Evolutionary conservation across 2,888 invertebrate species (phyloP), one percentile per base, ranked within the genome.

Genomic region (Drosophila cognata): DNA sequence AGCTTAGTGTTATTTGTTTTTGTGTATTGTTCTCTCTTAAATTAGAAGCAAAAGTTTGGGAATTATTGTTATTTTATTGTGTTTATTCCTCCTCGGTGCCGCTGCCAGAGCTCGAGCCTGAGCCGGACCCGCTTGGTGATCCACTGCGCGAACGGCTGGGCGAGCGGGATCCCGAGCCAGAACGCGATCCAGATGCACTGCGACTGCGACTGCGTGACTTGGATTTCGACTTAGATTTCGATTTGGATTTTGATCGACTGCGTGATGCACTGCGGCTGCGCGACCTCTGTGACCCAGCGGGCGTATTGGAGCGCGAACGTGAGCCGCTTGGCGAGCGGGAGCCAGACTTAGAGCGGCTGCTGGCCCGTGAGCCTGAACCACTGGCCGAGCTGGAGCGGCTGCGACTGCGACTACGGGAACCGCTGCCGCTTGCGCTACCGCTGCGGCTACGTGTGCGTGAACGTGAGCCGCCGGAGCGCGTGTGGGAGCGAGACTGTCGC

Each of bases 131-230:
- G 36, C 89, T 91, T 4, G 84, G 88, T 4, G 92, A 84, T 0
- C 84, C 91, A 72, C 87, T 91, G 29, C 91, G 92, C 0, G 92
- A 93, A 77, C 94, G 92, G 1, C 84, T 90, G n/a, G 88, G 92
- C 1, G 92, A 93, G 79, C 94, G 92, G 0, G 94, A 94, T 2
- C 88, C 89, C 2, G 93, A 93, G 4, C 81, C 77, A 2, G 92
- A 91, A n/a, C 89, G 83, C 1, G 92, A 91, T 8, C 88, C 89
- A 4, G 87, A 82, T 13, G 51, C 74, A 52, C 81, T 79, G 25
- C 79, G 84, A 33, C 88, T 89, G 4, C 76, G 69, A 2, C 71
- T 83, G 28, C 38, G 76, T 8, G 77, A 94, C 11, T 93, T 88
- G 10, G 77, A 77, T 33, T 70, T 69, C 1, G 76, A 76, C 21